phyloP scores from a whole-genome alignment of 1,140 invertebrate genomes.

The Ceratosolen solmsi region DNA sequence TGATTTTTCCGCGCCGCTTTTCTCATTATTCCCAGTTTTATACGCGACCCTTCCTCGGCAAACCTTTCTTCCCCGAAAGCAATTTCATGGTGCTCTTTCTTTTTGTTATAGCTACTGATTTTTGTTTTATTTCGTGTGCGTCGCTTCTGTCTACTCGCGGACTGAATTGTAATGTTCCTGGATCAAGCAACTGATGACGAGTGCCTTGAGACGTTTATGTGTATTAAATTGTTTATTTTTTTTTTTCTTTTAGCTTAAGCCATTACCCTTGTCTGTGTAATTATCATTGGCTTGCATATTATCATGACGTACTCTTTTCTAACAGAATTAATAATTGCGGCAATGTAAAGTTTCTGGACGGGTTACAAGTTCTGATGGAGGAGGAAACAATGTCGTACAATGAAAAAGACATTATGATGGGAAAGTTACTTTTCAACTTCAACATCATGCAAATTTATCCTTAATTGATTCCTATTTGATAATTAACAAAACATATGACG shows the following conservation, averaged over 20 bases:
- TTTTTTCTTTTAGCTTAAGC: too few relatives aligned
- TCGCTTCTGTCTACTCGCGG: neutral
- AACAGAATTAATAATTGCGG: slow-evolving; percentile 16
- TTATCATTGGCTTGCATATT: neutral
- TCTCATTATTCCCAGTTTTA: slow-evolving; percentile 28
- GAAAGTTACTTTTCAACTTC: neutral
- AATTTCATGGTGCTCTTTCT: neutral
- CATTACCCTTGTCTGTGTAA: neutral
- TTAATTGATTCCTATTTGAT: neutral
- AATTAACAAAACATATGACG: neutral
- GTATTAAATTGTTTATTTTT: too few relatives aligned
- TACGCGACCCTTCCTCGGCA: neutral
- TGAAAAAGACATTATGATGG: neutral
- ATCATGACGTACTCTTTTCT: neutral
- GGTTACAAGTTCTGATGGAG: neutral
- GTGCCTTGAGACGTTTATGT: too few relatives aligned
- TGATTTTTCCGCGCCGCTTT: slow-evolving; percentile 43
- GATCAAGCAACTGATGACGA: too few relatives aligned
- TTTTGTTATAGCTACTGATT: neutral
- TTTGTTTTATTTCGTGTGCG: neutral
- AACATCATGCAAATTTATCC: neutral
- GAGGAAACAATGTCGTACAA: neutral
- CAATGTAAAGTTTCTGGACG: neutral
- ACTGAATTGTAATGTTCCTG: too few relatives aligned
- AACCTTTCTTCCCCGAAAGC: neutral